These are phyloP conservation scores for Pempheris klunzingeri DNA, from an alignment of 2,797 vertebrate species.

Conservation along the genomic window DNA sequence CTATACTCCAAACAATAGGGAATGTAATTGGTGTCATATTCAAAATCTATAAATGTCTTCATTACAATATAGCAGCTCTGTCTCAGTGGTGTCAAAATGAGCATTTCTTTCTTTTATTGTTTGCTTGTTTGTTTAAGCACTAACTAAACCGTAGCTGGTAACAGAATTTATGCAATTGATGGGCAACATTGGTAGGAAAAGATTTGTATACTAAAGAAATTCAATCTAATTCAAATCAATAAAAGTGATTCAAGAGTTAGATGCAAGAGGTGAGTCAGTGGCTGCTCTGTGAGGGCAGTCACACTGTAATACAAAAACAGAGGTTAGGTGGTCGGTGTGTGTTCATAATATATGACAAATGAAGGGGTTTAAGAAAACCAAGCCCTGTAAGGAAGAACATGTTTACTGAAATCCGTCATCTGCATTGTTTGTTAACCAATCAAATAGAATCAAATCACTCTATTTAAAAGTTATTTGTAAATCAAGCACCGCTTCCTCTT, in stretches of 20 bases:
- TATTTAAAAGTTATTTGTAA: conserved; percentile 56
- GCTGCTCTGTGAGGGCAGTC: conserved; percentile 2
- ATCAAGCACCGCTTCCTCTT: conserved; percentile 47
- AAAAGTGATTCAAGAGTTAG: background rate
- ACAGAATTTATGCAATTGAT: conserved; percentile 9
- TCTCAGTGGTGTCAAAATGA: conserved; percentile 11
- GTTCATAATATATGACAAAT: conserved; percentile 28
- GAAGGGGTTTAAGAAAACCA: too few relatives aligned
- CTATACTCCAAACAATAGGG: background rate
- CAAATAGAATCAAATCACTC: conserved; percentile 43
- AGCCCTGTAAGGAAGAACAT: conserved; percentile 3
- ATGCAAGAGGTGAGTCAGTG: background rate
- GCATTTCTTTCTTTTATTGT: background rate
- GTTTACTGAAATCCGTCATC: conserved; percentile 6
- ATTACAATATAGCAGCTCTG: conserved; percentile 27
- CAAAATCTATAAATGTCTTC: conserved; percentile 32
- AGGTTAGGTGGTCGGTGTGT: background rate
- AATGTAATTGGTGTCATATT: conserved; percentile 17
- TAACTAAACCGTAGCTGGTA: conserved; percentile 14
- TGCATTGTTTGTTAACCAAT: conserved; percentile 19
- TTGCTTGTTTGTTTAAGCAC: conserved; percentile 6
- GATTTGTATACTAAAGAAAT: background rate
- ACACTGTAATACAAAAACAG: conserved; percentile 18
- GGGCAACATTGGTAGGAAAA: background rate
- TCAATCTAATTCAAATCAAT: conserved; percentile 5